Conservation (phyloP, 2,888 invertebrate species). For the Tachina lurida region DNA sequence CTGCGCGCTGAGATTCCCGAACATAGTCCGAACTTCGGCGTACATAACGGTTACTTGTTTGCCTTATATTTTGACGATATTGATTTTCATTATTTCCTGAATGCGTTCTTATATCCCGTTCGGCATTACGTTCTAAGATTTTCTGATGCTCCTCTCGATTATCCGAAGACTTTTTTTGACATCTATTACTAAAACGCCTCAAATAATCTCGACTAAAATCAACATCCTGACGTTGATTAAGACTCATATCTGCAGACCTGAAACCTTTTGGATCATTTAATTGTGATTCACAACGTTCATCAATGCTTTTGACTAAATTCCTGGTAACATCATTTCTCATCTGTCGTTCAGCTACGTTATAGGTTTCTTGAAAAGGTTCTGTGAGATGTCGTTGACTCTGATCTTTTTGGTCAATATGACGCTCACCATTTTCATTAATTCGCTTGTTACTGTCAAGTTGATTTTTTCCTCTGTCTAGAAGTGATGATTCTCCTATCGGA, state of each 20-base stretch:
- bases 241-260: not conserved
- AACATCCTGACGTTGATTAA: not conserved
- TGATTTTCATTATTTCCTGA: not conserved
- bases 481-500: not conserved
- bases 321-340: slow-evolving; percentile 10
- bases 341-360: not conserved
- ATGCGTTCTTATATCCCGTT: not conserved
- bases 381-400: not conserved
- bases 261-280: not conserved
- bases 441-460: not conserved
- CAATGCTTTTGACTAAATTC: slow-evolving; percentile 13
- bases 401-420: too few relatives aligned
- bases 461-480: not conserved
- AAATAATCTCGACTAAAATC: not conserved
- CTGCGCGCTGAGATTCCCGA: not conserved
- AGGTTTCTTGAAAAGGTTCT: not conserved
- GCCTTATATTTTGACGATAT: slow-evolving; percentile 2
- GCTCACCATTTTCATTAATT: not conserved
- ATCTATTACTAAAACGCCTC: not conserved
- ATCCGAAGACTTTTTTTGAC: not conserved
- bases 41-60: not conserved
- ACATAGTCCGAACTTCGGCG: not conserved
- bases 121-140: not conserved
- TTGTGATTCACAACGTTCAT: slow-evolving; percentile 24
- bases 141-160: not conserved